Evolutionary conservation across 2,888 invertebrate genomes (phyloP), one percentile per base, ranked within the genome.

Genomic region (Scrobipalpa costella): DNA sequence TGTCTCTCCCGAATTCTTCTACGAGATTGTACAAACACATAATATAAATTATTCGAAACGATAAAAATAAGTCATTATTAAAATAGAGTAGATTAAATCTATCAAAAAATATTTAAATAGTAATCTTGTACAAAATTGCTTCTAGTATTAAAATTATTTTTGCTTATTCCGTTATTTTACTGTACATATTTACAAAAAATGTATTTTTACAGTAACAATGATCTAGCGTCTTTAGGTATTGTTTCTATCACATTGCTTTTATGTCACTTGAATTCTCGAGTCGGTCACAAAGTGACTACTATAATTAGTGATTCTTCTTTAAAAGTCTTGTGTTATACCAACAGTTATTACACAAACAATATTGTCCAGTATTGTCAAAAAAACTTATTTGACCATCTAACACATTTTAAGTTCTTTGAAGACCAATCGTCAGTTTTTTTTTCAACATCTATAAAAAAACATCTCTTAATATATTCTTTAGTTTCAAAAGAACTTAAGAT

Each of bases 161-260:
- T 73, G 86, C 84, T 88, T 88, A 88, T 77, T 83, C 73, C 79
- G 81, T 88, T 86, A 85, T 81, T 78, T 78, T 89, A 90, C 89
- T 85, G 88, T 91, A 90, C 90, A 91, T 91, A 90, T 90, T 89
- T 90, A 91, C 90, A 90, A 79, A 81, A 64, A 61, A 86, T 83
- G 83, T 87, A 88, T 88, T 85, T 61, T 86, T 87, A 90, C 90
- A 91, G 85, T 89, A 89, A 90, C 90, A 90, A 90, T 89, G 90
- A 88, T 88, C 87, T 90, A 90, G 89, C 90, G 82, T 90, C 88
- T 89, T 86, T 87, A 90, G 89, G 89, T 90, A 90, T 88, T 88
- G 78, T 85, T 82, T 90, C 86, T 90, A 91, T 90, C 90, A 90
- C 90, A 90, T 87, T 87, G 86, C 81, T 77, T 81, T 75, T 74